These are phyloP conservation scores for Atrichornis clamosus DNA, from an alignment of 2,113 vertebrate genomes.

Conservation along the genomic window DNA sequence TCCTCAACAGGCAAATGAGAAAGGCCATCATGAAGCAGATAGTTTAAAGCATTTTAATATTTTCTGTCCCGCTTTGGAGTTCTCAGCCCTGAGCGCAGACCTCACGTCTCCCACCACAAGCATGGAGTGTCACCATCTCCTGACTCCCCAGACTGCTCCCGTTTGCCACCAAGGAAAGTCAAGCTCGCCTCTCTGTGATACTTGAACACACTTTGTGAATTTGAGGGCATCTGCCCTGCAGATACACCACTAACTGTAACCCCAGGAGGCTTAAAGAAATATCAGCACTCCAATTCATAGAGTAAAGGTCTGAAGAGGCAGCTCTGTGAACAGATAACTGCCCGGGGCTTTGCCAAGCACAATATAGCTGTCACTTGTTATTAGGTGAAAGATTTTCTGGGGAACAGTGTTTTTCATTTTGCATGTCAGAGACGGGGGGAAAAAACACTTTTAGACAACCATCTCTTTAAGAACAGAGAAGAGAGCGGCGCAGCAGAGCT, in stretches of 20 bases:
- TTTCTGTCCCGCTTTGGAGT: background rate
- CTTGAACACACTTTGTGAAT: conserved; percentile 28
- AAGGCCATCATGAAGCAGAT: background rate
- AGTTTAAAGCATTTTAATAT: background rate
- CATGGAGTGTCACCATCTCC: background rate
- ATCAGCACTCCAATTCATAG: conserved; percentile 67
- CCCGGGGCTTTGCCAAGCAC: conserved; percentile 67
- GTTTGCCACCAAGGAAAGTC: background rate
- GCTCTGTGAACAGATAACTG: conserved; percentile 64
- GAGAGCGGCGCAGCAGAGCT: background rate
- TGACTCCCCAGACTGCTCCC: background rate
- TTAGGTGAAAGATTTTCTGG: conserved; percentile 71
- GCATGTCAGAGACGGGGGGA: conserved; percentile 49
- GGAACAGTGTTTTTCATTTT: conserved; percentile 71
- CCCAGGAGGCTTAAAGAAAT: conserved; percentile 69
- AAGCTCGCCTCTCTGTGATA: conserved; percentile 46
- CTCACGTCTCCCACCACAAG: rapidly evolving
- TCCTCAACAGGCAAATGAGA: background rate
- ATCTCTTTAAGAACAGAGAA: conserved; percentile 56
- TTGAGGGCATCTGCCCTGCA: conserved; percentile 59
- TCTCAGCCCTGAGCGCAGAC: background rate
- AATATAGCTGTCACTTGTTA: conserved; percentile 74
- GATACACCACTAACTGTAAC: conserved; percentile 55
- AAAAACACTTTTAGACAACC: conserved; percentile 65
- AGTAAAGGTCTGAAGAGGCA: conserved; percentile 69